Base-by-base conservation (phyloP, 1,140 invertebrate genomes). In the Drosophila suzukii region DNA sequence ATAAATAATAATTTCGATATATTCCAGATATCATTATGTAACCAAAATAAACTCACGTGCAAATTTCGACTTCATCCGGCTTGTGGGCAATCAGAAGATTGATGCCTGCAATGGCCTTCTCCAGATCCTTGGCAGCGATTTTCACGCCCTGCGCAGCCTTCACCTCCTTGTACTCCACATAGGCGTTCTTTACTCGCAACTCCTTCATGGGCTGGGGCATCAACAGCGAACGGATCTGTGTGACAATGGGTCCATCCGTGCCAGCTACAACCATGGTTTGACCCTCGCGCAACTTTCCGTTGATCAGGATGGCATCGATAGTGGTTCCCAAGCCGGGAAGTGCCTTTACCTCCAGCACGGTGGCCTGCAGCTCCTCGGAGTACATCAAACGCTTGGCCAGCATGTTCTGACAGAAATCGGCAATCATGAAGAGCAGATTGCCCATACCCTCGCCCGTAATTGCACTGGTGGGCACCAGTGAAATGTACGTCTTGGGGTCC, bases 141-240 rank as follows among this genome's bases (percentile, higher is more conserved):
- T 99, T 99, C 0, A 99, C 98, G 72, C 99, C 99, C 91, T 99
- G 98, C 0, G 99, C 98, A 4, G 97, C 99, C 86, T 96, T 95
- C 0, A 99, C 95, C 93, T 98, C 97, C 92, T 98, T 99, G 93
- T 98, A 95, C 93, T 99, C 98, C 47, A 98, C 95, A 92, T 99
- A 99, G 11, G 97, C 97, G 91, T 97, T 99, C 96, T 99, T 99
- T 1, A 99, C 98, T 81, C 98, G 94, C n/a, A 99, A 93, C 93
- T 99, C 99, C 93, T 97, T 98, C 94, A 99, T 95, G 0, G 99
- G 98, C 92, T 99, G 97, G 3, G 99, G 99, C 96, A 99, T 99
- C 4, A 99, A 94, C 2, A 99, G 94, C 6, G 98, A 99, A 50
- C 98, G 94, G 73, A 99, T 98, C 93, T 99, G 97, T 2, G 99